Percentiles rank a stretch among this genome's conserved stretches.
Evolutionary conservation across 2,888 invertebrate species (phyloP).

Genomic region (Drosophila anceps): DNA sequence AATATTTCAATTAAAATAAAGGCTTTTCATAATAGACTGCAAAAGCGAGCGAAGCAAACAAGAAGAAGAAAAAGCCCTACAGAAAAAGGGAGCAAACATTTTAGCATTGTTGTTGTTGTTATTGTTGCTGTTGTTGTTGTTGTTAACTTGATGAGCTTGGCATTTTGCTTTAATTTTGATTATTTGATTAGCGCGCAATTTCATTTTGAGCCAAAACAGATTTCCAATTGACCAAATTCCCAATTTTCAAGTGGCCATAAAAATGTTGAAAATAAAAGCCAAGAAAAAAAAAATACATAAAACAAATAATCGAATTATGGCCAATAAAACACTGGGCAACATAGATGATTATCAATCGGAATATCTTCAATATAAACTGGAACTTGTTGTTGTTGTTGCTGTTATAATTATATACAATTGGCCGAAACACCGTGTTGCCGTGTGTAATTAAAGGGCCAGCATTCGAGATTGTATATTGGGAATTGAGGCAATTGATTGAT

Average conservation of each 20-base stretch:
- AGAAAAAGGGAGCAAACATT: neutral
- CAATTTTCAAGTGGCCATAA: conserved; percentile 31
- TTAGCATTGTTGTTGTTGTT: neutral
- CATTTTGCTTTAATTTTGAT: conserved; percentile 32
- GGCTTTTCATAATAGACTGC: conserved; percentile 2
- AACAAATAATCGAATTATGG: conserved; percentile 26
- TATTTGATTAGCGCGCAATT: conserved; percentile 51
- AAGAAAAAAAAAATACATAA: neutral
- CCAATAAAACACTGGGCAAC: conserved; percentile 21
- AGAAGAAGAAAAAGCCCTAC: neutral
- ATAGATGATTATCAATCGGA: conserved; percentile 5
- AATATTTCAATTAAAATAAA: conserved; percentile 15
- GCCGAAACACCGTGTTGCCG: conserved; percentile 8
- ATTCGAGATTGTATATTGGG: conserved; percentile 32
- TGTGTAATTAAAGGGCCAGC: conserved; percentile 40
- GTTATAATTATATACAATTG: neutral
- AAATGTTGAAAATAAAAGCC: conserved; percentile 9
- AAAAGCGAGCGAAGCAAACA: neutral
- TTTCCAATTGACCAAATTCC: conserved; percentile 40
- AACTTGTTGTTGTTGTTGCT: too few relatives aligned
- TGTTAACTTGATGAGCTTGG: conserved; percentile 9
- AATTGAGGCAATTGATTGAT: conserved; percentile 54
- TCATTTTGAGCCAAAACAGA: conserved; percentile 43
- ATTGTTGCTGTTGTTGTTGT: neutral
- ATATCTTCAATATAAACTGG: neutral